Evolutionary conservation across 2,888 invertebrate genomes (phyloP).

Genomic region (Athrips mouffetella): DNA sequence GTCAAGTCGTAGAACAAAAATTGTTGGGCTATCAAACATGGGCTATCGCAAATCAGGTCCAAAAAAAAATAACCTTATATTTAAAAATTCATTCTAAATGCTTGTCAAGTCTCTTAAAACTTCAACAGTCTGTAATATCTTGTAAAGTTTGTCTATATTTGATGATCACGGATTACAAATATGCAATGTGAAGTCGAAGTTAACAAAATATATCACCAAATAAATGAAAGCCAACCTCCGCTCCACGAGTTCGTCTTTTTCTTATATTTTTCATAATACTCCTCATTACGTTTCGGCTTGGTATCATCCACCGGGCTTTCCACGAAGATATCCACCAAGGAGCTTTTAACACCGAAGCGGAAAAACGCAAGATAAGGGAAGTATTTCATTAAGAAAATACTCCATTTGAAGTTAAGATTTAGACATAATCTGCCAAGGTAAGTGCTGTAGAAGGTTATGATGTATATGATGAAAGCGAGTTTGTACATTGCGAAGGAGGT

Average conservation of each 20-base stretch:
- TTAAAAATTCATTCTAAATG: no score
- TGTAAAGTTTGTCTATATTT: no score
- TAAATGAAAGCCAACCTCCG: conserved; percentile 33
- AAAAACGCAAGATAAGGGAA: conserved; percentile 84
- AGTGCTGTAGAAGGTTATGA: conserved; percentile 53
- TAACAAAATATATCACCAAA: conserved; percentile 41
- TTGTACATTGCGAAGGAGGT: conserved; percentile 44
- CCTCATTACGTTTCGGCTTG: conserved; percentile 49
- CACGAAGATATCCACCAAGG: conserved; percentile 78
- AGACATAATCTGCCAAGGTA: conserved; percentile 78
- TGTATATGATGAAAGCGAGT: conserved; percentile 35
- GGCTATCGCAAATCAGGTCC: no score
- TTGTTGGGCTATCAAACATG: no score
- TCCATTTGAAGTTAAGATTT: conserved; percentile 78
- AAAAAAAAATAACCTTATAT: not conserved
- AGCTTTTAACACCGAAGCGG: conserved; percentile 79
- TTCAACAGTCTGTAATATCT: no score
- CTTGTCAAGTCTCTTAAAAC: no score
- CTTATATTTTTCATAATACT: conserved; percentile 37
- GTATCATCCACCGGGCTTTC: conserved; percentile 57
- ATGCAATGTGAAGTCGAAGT: not conserved
- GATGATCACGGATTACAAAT: no score
- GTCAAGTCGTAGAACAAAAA: no score
- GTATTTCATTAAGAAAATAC: conserved; percentile 80
- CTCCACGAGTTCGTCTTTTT: conserved; percentile 44